These are phyloP conservation scores for Vombatus ursinus DNA, from an alignment of 2,113 vertebrate species.

Conservation along the genomic window DNA sequence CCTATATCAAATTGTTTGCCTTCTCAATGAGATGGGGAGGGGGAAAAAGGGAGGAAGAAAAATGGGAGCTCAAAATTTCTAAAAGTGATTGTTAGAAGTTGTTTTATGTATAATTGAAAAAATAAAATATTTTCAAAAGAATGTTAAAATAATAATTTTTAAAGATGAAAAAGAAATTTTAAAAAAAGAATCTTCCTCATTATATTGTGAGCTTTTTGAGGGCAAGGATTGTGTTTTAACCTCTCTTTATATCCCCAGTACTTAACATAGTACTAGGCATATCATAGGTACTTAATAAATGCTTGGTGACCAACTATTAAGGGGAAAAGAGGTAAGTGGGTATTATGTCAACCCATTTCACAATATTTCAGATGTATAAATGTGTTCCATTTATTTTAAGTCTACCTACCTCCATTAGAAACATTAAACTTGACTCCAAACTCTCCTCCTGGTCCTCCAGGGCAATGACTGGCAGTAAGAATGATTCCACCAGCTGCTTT, in stretches of 20 bases:
- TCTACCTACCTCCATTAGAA: conserved; percentile 93
- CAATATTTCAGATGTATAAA: neutral
- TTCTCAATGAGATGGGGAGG: too few relatives aligned
- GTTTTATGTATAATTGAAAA: too few relatives aligned
- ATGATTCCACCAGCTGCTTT: conserved; percentile 98
- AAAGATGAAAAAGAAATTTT: too few relatives aligned
- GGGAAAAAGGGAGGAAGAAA: too few relatives aligned
- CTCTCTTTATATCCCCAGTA: neutral
- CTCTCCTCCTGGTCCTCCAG: conserved; percentile 95
- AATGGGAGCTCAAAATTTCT: too few relatives aligned
- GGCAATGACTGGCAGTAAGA: conserved; percentile 96
- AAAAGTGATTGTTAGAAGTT: too few relatives aligned
- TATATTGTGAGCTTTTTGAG: neutral
- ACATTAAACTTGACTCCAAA: conserved; percentile 99
- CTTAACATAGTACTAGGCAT: neutral
- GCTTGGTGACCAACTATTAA: neutral
- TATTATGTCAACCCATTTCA: neutral
- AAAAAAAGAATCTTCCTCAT: neutral
- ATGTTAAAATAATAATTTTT: too few relatives aligned
- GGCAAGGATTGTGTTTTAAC: neutral
- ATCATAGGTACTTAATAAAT: neutral
- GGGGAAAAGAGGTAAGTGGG: neutral
- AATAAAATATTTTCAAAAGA: too few relatives aligned
- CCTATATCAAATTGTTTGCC: too few relatives aligned
- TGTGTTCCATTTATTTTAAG: conserved; percentile 3